Evolutionary conservation across 53 echinoderm and acorn worm species (phyloP), one percentile per base, ranked within the genome.

Genomic region (Holothuria leucospilota): DNA sequence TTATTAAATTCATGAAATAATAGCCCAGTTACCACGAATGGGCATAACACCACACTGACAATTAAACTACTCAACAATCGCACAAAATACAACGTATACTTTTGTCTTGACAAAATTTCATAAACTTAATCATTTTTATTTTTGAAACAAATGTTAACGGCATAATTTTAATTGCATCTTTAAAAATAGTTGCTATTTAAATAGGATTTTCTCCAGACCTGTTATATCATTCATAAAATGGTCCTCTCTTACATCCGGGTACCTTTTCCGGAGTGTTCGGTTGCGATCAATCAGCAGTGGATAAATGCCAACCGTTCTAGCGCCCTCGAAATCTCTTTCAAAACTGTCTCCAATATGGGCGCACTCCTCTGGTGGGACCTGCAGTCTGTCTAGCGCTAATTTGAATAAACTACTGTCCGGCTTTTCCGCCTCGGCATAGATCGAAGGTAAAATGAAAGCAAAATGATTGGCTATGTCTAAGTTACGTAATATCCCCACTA

Each of bases 281-380:
- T 93, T 86, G 29, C 97, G 86, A 61, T 96, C 97, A 46, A 96
- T 62, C 16, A 96, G 38, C 67, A 81, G 80, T 11, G 94, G 91
- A 13, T 84, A 68, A 93, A 96, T 96, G 8, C 97, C 97, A 67
- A 93, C 85, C 13, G 85, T 64, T 69, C 74, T 77, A 14, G 97
- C 94, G 0, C 89, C 97, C 30, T 74, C 51, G 41, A 91, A 96
- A 62, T 96, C 97, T 62, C 86, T 70, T 30, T 89, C 81, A 14
- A 92, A 87, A 79, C 86, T 90, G 63, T 96, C 94, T 21, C 97
- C 97, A 26, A 96, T 69, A 58, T 96, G 96, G 5, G 91, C 89
- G 52, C 87, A 89, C 23, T 95, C 88, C 21, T 46, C 71, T 16
- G 94, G 88, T 26, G 85, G 21, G 23, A 94, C 62, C 34, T 84